Percentiles rank a stretch among this genome's conserved stretches.
phyloP scores from a whole-genome alignment of 1,140 invertebrate genomes.

The Planococcus citri region DNA sequence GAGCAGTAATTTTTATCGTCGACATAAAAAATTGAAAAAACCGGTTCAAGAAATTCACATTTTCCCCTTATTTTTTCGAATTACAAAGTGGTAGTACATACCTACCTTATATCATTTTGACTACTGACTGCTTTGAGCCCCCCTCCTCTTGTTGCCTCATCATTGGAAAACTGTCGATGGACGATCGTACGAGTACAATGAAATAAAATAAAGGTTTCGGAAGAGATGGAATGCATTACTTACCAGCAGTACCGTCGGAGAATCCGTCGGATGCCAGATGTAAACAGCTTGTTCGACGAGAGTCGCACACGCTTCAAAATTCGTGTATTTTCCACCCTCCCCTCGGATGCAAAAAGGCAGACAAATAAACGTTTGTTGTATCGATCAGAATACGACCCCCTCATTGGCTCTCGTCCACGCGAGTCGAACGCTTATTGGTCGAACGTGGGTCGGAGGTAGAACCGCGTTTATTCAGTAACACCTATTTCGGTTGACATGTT shows the following conservation, averaged over 20 bases:
- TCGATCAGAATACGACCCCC: conserved; percentile 11
- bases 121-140: no score
- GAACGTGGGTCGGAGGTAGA: conserved; percentile 9
- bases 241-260: not conserved
- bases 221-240: not conserved
- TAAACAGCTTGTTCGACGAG: not conserved
- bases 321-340: not conserved
- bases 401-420: conserved; percentile 9
- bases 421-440: conserved; percentile 10
- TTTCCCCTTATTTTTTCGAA: no score
- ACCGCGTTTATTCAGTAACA: conserved; percentile 6
- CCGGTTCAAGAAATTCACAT: no score
- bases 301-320: not conserved
- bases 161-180: no score
- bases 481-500: conserved; percentile 17
- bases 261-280: not conserved
- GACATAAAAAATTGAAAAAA: no score
- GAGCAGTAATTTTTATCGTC: no score
- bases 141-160: no score
- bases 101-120: no score
- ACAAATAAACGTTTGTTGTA: conserved; percentile 17
- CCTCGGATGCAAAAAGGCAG: not conserved
- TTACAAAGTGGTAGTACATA: no score
- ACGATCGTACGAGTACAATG: no score
- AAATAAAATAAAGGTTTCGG: no score